phyloP scores from a whole-genome alignment of 2,797 vertebrate species.

The Podarcis siculus region DNA sequence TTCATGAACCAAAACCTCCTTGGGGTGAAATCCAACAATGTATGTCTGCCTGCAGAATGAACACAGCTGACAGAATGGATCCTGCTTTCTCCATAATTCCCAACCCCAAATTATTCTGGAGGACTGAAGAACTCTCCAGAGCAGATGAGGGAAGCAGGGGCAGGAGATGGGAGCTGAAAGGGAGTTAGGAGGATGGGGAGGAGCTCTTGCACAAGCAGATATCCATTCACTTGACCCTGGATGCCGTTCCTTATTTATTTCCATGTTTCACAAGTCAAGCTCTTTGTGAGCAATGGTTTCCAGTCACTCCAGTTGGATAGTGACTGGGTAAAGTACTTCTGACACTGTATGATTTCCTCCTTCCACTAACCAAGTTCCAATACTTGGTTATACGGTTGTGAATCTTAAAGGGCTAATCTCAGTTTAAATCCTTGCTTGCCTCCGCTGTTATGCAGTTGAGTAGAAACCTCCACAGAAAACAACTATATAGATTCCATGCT shows the following conservation, averaged over 20 bases:
- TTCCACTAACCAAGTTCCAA: background rate
- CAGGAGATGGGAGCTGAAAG: too few relatives aligned
- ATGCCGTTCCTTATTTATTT: background rate
- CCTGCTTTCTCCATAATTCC: background rate
- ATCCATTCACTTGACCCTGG: too few relatives aligned
- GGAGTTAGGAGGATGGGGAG: too few relatives aligned
- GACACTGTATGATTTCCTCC: background rate
- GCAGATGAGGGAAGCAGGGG: too few relatives aligned
- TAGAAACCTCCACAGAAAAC: background rate
- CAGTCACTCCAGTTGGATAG: too few relatives aligned
- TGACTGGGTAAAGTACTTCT: too few relatives aligned
- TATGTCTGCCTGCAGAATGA: too few relatives aligned
- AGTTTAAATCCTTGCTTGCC: background rate
- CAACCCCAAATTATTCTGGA: background rate
- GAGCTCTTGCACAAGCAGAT: too few relatives aligned
- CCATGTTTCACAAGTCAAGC: background rate
- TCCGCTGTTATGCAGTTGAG: background rate
- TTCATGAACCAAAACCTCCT: background rate
- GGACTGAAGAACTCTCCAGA: too few relatives aligned
- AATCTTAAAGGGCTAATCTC: background rate
- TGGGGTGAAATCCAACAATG: too few relatives aligned
- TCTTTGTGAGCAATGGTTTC: background rate
- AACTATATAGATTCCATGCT: background rate
- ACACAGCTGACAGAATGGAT: too few relatives aligned
- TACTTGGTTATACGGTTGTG: background rate